These are phyloP conservation scores for Sphaerophoria rueppellii DNA, from an alignment of 2,888 invertebrate genomes.

Conservation along the genomic window DNA sequence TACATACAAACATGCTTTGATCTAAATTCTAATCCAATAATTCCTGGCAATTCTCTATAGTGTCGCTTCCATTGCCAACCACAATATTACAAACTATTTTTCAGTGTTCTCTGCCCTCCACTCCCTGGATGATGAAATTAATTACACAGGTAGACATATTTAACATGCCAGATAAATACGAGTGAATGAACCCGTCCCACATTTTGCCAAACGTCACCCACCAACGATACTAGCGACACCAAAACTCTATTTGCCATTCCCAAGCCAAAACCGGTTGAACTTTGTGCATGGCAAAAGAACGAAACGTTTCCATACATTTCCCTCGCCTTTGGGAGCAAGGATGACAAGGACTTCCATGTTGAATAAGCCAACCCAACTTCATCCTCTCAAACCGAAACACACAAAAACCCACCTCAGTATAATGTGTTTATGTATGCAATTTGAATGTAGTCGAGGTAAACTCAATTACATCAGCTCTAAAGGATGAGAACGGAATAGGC, in stretches of 20 bases:
- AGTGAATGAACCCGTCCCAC: constrained; percentile 55
- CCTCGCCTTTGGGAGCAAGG: constrained; percentile 32
- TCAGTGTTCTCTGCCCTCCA: not conserved
- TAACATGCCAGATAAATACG: constrained; percentile 60
- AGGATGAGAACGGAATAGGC: not conserved
- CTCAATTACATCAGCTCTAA: constrained; percentile 64
- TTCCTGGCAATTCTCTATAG: constrained; percentile 46
- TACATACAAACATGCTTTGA: constrained; percentile 57
- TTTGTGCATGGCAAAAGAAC: constrained; percentile 56
- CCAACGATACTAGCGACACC: not conserved
- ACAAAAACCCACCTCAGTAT: constrained; percentile 10
- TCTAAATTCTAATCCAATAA: constrained; percentile 72
- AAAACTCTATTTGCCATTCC: not conserved
- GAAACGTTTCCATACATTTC: constrained; percentile 9
- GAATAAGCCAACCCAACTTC: constrained; percentile 20
- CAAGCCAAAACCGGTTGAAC: constrained; percentile 25
- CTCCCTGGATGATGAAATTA: constrained; percentile 61
- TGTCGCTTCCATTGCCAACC: constrained; percentile 19
- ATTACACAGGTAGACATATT: constrained; percentile 73
- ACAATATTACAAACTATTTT: constrained; percentile 5
- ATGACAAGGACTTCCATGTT: constrained; percentile 47
- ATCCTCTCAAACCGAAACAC: not conserved
- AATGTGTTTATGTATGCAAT: constrained; percentile 57
- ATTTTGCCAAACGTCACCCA: constrained; percentile 8
- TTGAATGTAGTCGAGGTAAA: constrained; percentile 52